Evolutionary conservation across 2,797 vertebrate genomes (phyloP), one percentile per base, ranked within the genome.

Genomic region (Mormyrus hasselquistii): DNA sequence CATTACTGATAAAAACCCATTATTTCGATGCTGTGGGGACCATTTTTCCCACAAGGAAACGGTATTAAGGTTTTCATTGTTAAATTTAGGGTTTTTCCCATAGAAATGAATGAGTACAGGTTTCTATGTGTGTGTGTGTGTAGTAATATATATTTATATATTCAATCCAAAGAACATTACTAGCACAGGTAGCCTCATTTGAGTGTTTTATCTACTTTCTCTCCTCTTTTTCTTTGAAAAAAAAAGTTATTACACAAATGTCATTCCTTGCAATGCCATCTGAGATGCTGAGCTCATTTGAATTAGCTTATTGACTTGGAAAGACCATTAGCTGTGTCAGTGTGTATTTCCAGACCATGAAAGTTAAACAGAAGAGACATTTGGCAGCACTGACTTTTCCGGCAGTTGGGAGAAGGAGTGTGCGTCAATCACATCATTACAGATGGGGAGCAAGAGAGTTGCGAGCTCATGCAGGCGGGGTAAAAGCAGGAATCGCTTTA

Each of bases 241-340:
- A 44, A 85, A 52, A 53, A 86, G 41, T 86, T 86, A 86, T 53
- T 57, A 34, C 49, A 16, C 12, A 57, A 52, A 57, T 34, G 85
- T 38, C 85, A 41, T 38, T 38, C 2, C 44, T 50, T 29, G 22
- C 85, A 57, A 44, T 87, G 92, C 91, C 92, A 38, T 57, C 47
- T 52, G 34, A 59, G 65, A 62, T 52, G 25, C 25, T 52, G 34
- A 49, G 65, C 25, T 10, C 83, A 88, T 90, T 47, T 65, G 88
- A 92, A 89, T 88, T 25, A 90, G 94, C 93, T 94, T 93, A 91
- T 91, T 41, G 92, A 94, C 93, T 92, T 90, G 92, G 91, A 76
- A 88, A 3, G n/a, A 87, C 88, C 82, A 87, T 86, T 86, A 91
- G 89, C 91, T 22, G 69, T 0, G 59, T 79, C 10, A 83, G 44